These are phyloP conservation scores for Anguilla japonica DNA, from an alignment of 2,113 vertebrate genomes.

Conservation along the genomic window DNA sequence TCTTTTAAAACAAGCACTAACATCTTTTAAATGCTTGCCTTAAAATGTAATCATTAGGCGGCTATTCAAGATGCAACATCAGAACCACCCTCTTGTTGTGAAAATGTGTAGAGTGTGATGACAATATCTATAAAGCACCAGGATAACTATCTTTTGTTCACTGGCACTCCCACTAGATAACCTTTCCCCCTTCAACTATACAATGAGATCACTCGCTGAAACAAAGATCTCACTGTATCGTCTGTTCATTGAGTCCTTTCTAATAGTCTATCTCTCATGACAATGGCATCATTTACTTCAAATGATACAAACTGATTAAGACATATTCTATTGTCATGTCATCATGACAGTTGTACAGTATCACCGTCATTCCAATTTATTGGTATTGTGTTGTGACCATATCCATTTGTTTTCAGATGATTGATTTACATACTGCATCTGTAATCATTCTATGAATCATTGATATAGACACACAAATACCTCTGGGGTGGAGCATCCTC, in stretches of 20 bases:
- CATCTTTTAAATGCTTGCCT: too few species aligned
- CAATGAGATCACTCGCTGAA: neutral
- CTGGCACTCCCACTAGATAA: neutral
- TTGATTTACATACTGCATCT: neutral
- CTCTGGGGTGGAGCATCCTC: neutral
- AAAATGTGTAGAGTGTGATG: neutral
- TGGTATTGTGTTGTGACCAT: neutral
- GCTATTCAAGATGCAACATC: neutral
- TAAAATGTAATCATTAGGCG: neutral
- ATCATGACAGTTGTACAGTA: neutral
- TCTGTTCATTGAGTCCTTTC: neutral
- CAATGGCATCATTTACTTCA: neutral
- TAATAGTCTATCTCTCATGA: neutral
- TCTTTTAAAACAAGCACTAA: neutral
- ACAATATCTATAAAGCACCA: neutral
- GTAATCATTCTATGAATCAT: too few species aligned
- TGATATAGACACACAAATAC: neutral
- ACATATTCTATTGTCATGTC: neutral
- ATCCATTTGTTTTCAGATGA: neutral
- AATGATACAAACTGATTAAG: neutral
- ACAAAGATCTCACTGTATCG: too few species aligned
- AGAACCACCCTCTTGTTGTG: neutral
- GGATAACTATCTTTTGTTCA: neutral
- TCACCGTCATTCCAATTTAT: too few species aligned
- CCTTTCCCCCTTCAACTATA: neutral